Base-by-base conservation (phyloP, 2,113 vertebrate genomes). In the Lycaon pictus region DNA sequence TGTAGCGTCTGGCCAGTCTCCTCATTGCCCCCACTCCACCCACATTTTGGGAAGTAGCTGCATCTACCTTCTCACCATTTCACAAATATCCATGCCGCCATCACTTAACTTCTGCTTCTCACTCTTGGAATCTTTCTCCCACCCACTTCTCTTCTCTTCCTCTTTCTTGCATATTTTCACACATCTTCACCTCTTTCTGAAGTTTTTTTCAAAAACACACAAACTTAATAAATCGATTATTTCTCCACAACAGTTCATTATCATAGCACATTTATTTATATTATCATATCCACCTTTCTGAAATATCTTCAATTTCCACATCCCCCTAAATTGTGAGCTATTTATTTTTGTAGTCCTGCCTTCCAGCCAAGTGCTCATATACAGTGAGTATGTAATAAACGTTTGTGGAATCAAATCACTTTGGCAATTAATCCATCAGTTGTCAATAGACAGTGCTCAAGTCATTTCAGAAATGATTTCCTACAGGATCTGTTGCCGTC, bases 161-260 rank as follows among this genome's bases (percentile, higher is more conserved):
- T 71, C 48, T 55, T 8, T 15, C 53, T 53, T 51, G 12, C 1
- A 10, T 15, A 56, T 35, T 60, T 89, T 80, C 25, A 67, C 19
- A 16, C 71, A 32, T 60, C 62, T 86, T 95, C 23, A 80, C 20
- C 82, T 88, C n/a, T 23, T 82, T 93, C 62, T 79, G 29, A 96
- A 35, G 12, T 25, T 56, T 88, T 94, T 96, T 85, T 88, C n/a
- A 83, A 62, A 90, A 90, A 82, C 29, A 92, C 15, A 53, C n/a
- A 15, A 55, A 77, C 25, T 32, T 62, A 80, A 55, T 20, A 22
- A 35, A 51, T 1, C 1, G 10, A 35, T 11, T 27, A 11, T 11
- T 60, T 56, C 29, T 35, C 37, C n/a, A 43, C 25, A n/a, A 20
- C 8, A 53, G n/a, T 91, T 76, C 51, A 51, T 69, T n/a, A 93